Percentiles rank a stretch among this genome's conserved stretches.
phyloP scores from a whole-genome alignment of 2,797 vertebrate species.

The Urosaurus nigricauda region DNA sequence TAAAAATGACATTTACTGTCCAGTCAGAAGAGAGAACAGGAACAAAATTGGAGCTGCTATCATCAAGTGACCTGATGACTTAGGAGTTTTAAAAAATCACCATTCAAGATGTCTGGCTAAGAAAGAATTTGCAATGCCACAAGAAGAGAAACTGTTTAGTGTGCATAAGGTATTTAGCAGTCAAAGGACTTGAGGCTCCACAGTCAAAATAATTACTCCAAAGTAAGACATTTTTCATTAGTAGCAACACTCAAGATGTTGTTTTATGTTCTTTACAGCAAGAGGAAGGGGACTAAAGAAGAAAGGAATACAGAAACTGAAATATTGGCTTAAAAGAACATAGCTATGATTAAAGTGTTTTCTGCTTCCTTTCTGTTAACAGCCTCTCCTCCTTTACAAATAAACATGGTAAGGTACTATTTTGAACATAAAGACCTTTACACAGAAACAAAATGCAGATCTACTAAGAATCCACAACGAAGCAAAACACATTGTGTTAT shows the following conservation, averaged over 20 bases:
- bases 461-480: conserved; percentile 10
- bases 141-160: background rate
- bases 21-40: background rate
- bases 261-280: background rate
- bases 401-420: background rate
- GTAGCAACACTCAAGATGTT: background rate
- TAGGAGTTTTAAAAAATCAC: background rate
- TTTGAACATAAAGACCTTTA: conserved; percentile 4
- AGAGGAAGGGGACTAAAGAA: background rate
- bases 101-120: background rate
- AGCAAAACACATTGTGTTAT: conserved; percentile 13
- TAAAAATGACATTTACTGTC: background rate
- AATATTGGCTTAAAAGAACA: conserved; percentile 10
- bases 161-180: background rate
- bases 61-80: background rate
- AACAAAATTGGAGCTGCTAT: background rate
- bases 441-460: conserved; percentile 7
- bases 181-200: background rate
- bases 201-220: background rate
- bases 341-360: background rate
- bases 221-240: background rate
- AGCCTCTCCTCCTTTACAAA: background rate
- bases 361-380: background rate
- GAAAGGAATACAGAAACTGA: conserved; percentile 21
- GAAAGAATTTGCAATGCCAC: background rate